Evolutionary conservation across 1,140 invertebrate species (phyloP), one percentile per base, ranked within the genome.

Genomic region (Solenopsis fugax): DNA sequence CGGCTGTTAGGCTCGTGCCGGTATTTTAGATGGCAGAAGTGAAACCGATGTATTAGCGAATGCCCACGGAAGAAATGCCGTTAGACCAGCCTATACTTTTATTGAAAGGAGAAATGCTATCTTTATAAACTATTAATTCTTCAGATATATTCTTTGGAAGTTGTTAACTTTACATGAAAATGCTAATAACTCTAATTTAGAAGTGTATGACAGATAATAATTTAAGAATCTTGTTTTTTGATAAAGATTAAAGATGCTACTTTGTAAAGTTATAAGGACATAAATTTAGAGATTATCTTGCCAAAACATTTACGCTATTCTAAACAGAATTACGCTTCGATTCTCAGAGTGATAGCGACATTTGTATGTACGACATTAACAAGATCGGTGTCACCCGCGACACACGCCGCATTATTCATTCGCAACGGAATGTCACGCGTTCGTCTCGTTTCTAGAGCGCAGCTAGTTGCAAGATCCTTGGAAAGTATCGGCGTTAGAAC

Each of bases 1-100:
- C 50, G 77, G 56, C 58, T 78, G 72, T 88, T 64, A 56, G 56
- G 5, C 75, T 78, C 54, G 34, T 71, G 50, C 18, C 21, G 52
- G 34, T n/a, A 58, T 58, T 58, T 56, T n/a, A 24, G 37, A 72
- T n/a, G 7, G 12, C 29, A 71, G 16, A 56, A 69, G 9, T 37
- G 34, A 21, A 13, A 54, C 21, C 5, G 16, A 67, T 24, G 12
- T 48, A 78, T 67, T 16, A 67, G 21, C 24, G 10, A 56, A 71
- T 21, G 45, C 13, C 4, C 50, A 34, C 12, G 18, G 12, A 64
- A 77, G 24, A 34, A 77, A 77, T 18, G 18, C 24, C 18, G 9
- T 45, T 65, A 50, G 24, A 65, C 10, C 37, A 65, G 13, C 34
- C 5, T 21, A 52, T 81, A 54, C 37, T 13, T 71, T 41, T 48